Conservation (phyloP, 2,113 vertebrate genomes). For the Xenopus tropicalis region DNA sequence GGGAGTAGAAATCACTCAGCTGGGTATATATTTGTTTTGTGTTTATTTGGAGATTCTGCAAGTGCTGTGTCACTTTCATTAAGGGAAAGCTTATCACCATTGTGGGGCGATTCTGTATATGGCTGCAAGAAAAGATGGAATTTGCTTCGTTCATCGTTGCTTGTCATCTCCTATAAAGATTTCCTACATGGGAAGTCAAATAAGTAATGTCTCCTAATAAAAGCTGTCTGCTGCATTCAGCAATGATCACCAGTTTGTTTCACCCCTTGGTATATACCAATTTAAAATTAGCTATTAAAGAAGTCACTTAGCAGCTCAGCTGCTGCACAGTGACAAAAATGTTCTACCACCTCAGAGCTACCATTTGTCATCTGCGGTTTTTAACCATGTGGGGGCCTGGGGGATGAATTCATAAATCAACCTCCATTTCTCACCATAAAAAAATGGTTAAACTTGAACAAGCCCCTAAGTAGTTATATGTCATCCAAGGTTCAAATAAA, state of each 20-base stretch:
- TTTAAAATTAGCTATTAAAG: conserved; percentile 40
- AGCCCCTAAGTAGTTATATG: too few species aligned
- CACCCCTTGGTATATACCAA: conserved; percentile 11
- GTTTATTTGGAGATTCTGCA: background rate
- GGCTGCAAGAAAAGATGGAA: conserved; percentile 38
- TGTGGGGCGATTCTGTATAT: conserved; percentile 24
- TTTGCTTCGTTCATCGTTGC: conserved; percentile 38
- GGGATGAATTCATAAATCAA: too few species aligned
- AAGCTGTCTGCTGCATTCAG: conserved; percentile 41
- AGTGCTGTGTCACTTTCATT: conserved; percentile 45
- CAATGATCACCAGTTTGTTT: conserved; percentile 34
- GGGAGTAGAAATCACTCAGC: too few species aligned
- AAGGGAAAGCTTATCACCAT: conserved; percentile 39
- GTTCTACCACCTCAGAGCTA: conserved; percentile 22
- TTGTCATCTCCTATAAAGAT: conserved; percentile 45
- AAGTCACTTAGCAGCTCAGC: conserved; percentile 44
- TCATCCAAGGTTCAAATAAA: too few species aligned
- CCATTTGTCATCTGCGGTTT: conserved; percentile 17
- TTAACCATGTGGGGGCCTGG: conserved; percentile 12
- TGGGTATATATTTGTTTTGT: too few species aligned
- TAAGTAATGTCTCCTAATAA: conserved; percentile 41
- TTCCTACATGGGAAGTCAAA: conserved; percentile 31
- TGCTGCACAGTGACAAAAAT: conserved; percentile 33
- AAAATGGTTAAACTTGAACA: too few species aligned
- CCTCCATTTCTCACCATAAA: too few species aligned